phyloP scores from a whole-genome alignment of 2,888 invertebrate genomes.

The Hypena proboscidalis region DNA sequence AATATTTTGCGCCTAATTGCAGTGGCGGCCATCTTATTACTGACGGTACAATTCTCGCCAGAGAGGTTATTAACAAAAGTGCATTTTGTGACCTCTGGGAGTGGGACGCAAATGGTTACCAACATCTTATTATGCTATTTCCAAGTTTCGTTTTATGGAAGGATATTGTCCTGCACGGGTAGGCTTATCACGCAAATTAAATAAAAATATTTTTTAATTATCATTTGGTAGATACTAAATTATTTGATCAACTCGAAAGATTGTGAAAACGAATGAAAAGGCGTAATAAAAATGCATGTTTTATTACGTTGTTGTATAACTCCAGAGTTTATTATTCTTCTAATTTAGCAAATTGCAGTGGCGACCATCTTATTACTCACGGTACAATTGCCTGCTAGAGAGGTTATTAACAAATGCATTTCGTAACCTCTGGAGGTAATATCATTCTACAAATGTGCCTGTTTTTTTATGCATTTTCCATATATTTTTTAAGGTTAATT shows the following conservation, averaged over 20 bases:
- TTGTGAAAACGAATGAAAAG: no score
- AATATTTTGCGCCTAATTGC: no score
- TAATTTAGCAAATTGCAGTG: conserved; percentile 24
- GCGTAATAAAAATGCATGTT: no score
- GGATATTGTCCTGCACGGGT: no score
- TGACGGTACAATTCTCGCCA: conserved; percentile 19
- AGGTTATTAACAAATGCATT: conserved; percentile 30
- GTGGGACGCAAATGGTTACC: no score
- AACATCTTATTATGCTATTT: no score
- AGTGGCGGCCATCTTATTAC: conserved; percentile 19
- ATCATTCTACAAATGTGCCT: not conserved
- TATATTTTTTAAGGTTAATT: conserved; percentile 1
- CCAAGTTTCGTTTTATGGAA: no score
- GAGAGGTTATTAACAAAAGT: conserved; percentile 29
- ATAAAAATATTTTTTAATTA: no score
- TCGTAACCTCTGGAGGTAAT: not conserved
- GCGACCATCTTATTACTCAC: conserved; percentile 17
- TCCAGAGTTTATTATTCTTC: not conserved
- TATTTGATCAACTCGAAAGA: no score
- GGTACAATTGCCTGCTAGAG: conserved; percentile 22
- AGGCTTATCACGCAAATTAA: no score
- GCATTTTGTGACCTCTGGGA: conserved; percentile 3
- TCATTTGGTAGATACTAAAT: no score
- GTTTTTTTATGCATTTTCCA: no score
- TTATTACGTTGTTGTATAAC: not conserved